Evolutionary conservation across 2,113 vertebrate genomes (phyloP), one percentile per base, ranked within the genome.

Genomic region (Myrmophylax atrothorax): DNA sequence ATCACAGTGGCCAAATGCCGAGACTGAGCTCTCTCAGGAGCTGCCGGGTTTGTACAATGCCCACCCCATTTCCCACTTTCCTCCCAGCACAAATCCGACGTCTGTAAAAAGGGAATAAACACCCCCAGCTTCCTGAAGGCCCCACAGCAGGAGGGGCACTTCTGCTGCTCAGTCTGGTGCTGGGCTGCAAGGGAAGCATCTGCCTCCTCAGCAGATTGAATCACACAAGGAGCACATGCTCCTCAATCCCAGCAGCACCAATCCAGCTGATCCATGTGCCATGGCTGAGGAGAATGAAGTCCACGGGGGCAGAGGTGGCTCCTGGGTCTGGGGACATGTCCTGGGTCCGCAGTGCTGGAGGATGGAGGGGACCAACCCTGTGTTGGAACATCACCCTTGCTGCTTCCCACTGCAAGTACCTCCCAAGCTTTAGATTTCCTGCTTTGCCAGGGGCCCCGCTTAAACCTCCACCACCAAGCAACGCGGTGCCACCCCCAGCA

Each of bases 1-100:
- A 1, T 12, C 11, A 0, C 14, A 12, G 33, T 14, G 56, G 6
- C 40, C 2, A 28, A 31, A 44, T 0, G 11, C 70, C 2, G 40
- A 40, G 79, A 79, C 23, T 29, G 5, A 22, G 44, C 76, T 18
- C 76, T 76, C 49, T 1, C 31, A 1, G 74, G 62, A 75, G 56
- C 62, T 24, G 63, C 62, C 33, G 17, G 75, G 14, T 40, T 29
- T 20, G 56, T 17, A 42, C 10, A 1, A 6, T 2, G 2, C 44
- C 73, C 12, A 37, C n/a, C 56, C 0, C 37, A 33, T 40, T 68
- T 74, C 24, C 72, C 15, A 4, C 89, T 55, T 52, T 53, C 67
- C 49, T 69, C 62, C 55, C 67, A 47, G 35, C 82, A 37, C 83
- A 67, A 44, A 73, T 37, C n/a, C 68, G 38, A 66, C 3, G 14